phyloP scores from a whole-genome alignment of 2,888 invertebrate genomes.

The Gisinianus flammeolus region DNA sequence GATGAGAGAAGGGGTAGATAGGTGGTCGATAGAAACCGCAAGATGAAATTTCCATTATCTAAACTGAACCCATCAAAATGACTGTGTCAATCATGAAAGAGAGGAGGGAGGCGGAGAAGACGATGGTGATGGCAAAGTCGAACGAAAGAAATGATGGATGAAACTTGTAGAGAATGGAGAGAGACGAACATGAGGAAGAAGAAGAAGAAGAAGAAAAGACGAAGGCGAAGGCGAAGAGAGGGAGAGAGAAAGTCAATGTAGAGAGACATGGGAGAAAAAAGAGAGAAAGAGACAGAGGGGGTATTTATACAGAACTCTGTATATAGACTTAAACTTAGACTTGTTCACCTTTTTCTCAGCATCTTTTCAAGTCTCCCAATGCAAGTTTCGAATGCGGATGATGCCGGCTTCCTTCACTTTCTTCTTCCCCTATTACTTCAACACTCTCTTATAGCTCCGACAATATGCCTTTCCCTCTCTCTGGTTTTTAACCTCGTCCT shows the following conservation, averaged over 20 bases:
- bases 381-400: neutral
- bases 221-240: slow-evolving; percentile 4
- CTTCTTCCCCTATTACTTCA: too few relatives aligned
- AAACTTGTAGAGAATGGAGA: slow-evolving; percentile 24
- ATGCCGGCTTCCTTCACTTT: too few relatives aligned
- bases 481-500: neutral
- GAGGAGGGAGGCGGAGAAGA: slow-evolving; percentile 32
- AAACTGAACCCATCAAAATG: slow-evolving; percentile 43
- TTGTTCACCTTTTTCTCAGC: slow-evolving; percentile 27
- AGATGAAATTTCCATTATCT: slow-evolving; percentile 44
- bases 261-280: slow-evolving; percentile 3
- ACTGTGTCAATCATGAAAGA: slow-evolving; percentile 43
- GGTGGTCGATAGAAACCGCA: slow-evolving; percentile 34
- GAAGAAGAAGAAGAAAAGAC: slow-evolving; percentile 33
- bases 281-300: slow-evolving; percentile 2
- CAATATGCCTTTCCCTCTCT: too few relatives aligned
- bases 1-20: slow-evolving; percentile 25
- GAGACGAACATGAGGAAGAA: neutral
- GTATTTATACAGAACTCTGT: slow-evolving; percentile 12
- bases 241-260: slow-evolving; percentile 32
- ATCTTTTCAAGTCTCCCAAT: neutral
- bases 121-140: slow-evolving; percentile 23
- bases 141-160: slow-evolving; percentile 41
- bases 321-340: neutral
- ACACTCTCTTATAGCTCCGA: too few relatives aligned